Conservation (phyloP, 2,113 vertebrate genomes). For the Syngnathus typhle region DNA sequence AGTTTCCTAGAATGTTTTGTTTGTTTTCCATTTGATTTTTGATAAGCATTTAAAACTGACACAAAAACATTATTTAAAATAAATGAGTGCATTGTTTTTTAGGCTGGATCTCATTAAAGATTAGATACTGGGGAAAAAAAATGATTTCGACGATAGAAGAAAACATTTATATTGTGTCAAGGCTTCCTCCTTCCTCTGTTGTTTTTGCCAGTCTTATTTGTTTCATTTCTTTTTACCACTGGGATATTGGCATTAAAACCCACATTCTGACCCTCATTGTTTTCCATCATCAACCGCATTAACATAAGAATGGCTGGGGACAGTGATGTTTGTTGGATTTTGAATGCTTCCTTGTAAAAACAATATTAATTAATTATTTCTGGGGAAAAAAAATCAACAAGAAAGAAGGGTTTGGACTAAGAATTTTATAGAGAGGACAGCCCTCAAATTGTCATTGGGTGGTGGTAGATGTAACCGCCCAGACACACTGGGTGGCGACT, state of each 20-base stretch:
- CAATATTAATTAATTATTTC: neutral
- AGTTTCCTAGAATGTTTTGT: neutral
- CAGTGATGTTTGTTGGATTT: neutral
- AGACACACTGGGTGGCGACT: too few species aligned
- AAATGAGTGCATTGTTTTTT: neutral
- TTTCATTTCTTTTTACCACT: slow-evolving; percentile 43
- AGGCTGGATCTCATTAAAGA: neutral
- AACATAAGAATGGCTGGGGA: neutral
- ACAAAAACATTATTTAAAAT: neutral
- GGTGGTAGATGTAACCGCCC: too few species aligned
- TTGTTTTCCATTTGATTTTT: neutral
- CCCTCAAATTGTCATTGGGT: neutral
- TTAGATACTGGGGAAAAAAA: slow-evolving; percentile 6
- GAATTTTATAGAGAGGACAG: too few species aligned
- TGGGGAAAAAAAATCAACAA: neutral
- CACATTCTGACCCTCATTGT: slow-evolving; percentile 32
- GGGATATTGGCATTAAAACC: slow-evolving; percentile 36
- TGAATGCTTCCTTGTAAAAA: neutral
- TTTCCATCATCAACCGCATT: slow-evolving; percentile 27
- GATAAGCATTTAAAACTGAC: neutral
- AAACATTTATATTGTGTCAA: slow-evolving; percentile 19
- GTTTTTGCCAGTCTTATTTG: slow-evolving; percentile 34
- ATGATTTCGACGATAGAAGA: neutral
- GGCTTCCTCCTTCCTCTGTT: slow-evolving; percentile 33
- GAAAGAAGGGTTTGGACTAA: neutral